Evolutionary conservation across 1,140 invertebrate genomes (phyloP), one percentile per base, ranked within the genome.

Genomic region (Aricia agestis): DNA sequence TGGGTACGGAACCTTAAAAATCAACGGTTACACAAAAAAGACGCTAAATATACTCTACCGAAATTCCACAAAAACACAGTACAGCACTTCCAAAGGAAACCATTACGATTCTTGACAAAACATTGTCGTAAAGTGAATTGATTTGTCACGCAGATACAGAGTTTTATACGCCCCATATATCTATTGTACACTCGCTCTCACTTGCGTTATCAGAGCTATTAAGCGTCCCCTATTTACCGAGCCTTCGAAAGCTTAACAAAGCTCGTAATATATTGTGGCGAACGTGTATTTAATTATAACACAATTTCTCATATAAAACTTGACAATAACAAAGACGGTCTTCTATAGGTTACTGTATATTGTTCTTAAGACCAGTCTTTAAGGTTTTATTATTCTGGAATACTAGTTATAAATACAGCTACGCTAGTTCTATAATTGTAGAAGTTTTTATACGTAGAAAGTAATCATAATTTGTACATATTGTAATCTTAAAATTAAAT

Each of bases 231-330:
- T 63, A 63, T 63, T 63, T 63, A 25, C 59, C 59, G 59, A 63
- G 59, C 59, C 19, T 63, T 63, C 59, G 59, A 31, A 25, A 25
- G 59, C 59, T 63, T 19, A 63, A 63, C 59, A 63, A 63, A 63
- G 59, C 59, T 63, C 19, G 59, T 63, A 19, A 63, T 19, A 11
- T 63, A 63, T 63, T 25, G 59, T 25, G 10, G 17, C 58, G 58
- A 59, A 59, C 59, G 19, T 63, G 59, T 63, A 63, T 63, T 63
- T 25, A 63, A 63, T 63, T 63, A 63, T 63, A 63, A 63, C 59
- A 63, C 45, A 52, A 52, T 13, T 13, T 52, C 45, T 52, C 45
- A 52, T 52, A 52, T 9, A 52, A 36, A 36, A 15, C 45, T 52
- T 13, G 45, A 52, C 45, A 13, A 10, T 52, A 9, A 13, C 45